phyloP scores from a whole-genome alignment of 2,797 vertebrate genomes.

The Galaxias olidus region DNA sequence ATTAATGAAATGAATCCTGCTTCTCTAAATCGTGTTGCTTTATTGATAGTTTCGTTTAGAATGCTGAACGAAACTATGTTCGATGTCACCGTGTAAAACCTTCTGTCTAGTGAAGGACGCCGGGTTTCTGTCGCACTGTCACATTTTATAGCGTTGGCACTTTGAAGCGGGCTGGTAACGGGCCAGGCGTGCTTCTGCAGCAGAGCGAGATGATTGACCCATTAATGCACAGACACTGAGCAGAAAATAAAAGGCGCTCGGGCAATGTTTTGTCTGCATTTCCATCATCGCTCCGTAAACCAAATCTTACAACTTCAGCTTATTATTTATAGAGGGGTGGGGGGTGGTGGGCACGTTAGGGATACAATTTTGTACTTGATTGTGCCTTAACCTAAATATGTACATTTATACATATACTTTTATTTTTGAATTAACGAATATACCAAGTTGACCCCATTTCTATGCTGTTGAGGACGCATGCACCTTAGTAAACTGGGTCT shows the following conservation, averaged over 20 bases:
- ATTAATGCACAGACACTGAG: conserved; percentile 11
- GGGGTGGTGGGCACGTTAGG: too few relatives aligned
- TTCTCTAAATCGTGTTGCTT: too few relatives aligned
- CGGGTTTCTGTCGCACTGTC: conserved; percentile 1
- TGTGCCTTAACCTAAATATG: neutral
- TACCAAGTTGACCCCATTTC: too few relatives aligned
- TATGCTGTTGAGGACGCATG: neutral
- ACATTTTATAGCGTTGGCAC: neutral
- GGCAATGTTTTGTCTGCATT: neutral
- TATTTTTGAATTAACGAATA: neutral
- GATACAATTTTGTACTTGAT: neutral
- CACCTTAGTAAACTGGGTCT: neutral
- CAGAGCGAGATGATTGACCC: conserved; percentile 8
- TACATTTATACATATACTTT: neutral
- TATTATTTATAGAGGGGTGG: too few relatives aligned
- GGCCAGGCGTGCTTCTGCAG: neutral
- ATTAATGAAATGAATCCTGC: too few relatives aligned
- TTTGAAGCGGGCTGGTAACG: neutral
- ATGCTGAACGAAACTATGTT: too few relatives aligned
- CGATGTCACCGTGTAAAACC: too few relatives aligned
- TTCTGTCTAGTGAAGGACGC: neutral
- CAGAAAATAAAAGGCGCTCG: neutral
- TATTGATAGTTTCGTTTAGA: too few relatives aligned
- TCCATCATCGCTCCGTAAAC: conserved; percentile 3
- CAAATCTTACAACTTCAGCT: conserved; percentile 1